Evolutionary conservation across 53 echinoderm and acorn worm genomes (phyloP), one percentile per base, ranked within the genome.

Genomic region (Echinarachnius parma): DNA sequence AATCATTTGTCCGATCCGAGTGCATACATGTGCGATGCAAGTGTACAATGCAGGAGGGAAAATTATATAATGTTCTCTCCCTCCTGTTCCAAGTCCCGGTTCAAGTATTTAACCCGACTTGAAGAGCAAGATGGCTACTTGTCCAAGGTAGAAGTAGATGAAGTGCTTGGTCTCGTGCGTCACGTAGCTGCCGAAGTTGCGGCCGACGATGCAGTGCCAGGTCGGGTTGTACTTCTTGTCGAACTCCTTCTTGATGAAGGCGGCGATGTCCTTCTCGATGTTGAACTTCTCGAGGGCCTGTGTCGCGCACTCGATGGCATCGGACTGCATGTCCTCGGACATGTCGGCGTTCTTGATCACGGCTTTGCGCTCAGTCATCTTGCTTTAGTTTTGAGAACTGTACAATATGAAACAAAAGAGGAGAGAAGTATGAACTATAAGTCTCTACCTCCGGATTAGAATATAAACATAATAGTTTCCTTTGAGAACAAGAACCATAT

Each of bases 131-230:
- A 92, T 76, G 9, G 92, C 92, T 5, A 87, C 83, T 32, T 91
- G 91, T 28, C 92, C 92, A 31, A 92, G 81, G 59, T 88, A 92
- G 66, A 92, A 92, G 76, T 92, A 92, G 66, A 92, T 92, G 78
- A 92, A 92, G 60, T 92, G 92, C 81, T 88, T 92, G 53, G 92
- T 92, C 66, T 92, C 92, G 83, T 92, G 92, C 29, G 92, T 92
- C 34, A 92, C 92, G 59, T 92, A 92, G 53, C 92, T 92, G 66
- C 92, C 92, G 59, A 92, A 92, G 78, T 92, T 84, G 47, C 88
- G 79, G 34, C 91, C 91, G 27, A 91, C 91, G 50, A 91, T 91
- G 81, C 91, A 91, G 45, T 91, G 91, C 91, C 91, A 92, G 37
- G 92, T 92, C 34, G 92, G 92, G 84, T 81, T 88, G 88, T 81